A percentile compares a stretch with the other conserved stretches of the same genome.
These are phyloP conservation scores for Sorex araneus DNA, from an alignment of 2,113 vertebrate genomes.

Conservation along the genomic window DNA sequence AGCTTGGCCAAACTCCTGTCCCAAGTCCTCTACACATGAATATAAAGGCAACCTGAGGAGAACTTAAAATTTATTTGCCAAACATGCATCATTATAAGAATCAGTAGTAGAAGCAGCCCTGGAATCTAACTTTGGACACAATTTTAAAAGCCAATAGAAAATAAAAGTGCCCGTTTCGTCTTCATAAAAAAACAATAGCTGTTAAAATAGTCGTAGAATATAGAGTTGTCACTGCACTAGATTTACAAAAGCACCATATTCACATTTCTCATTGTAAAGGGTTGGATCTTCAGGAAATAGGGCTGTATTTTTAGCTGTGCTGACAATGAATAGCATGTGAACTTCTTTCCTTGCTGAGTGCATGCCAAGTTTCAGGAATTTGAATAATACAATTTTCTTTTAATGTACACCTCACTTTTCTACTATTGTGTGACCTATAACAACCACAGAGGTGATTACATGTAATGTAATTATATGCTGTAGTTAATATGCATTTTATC, in stretches of 20 bases:
- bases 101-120: neutral
- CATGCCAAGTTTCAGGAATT: constrained; percentile 67
- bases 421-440: constrained; percentile 80
- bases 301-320: constrained; percentile 72
- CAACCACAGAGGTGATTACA: constrained; percentile 84
- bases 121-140: constrained; percentile 16
- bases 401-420: constrained; percentile 80
- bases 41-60: neutral
- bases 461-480: constrained; percentile 81
- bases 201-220: neutral
- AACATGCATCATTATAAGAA: neutral
- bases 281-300: constrained; percentile 64
- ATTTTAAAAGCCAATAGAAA: constrained; percentile 38
- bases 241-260: constrained; percentile 73
- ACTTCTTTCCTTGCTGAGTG: constrained; percentile 72
- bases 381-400: constrained; percentile 83
- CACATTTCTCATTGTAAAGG: constrained; percentile 60
- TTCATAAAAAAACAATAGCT: constrained; percentile 10
- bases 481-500: constrained; percentile 78
- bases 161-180: neutral
- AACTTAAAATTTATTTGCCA: neutral
- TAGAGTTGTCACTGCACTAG: constrained; percentile 33
- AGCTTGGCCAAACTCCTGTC: neutral
- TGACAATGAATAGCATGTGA: constrained; percentile 71
- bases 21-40: neutral